phyloP scores from a whole-genome alignment of 2,113 vertebrate genomes.

The Vulpes vulpes region DNA sequence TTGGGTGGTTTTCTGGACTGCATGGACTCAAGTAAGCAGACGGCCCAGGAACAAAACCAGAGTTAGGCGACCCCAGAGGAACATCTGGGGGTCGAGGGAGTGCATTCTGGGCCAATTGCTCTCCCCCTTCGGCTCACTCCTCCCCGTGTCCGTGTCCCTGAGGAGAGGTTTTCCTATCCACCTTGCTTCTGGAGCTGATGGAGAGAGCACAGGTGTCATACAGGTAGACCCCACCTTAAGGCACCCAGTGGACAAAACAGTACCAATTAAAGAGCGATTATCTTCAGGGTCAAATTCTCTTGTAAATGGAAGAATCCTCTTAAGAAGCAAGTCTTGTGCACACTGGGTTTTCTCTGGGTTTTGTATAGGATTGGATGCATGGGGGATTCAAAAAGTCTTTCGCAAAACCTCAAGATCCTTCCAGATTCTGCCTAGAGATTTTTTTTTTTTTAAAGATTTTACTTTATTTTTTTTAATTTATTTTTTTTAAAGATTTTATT shows the following conservation, averaged over 20 bases:
- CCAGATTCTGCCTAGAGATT: slow-evolving; percentile 17
- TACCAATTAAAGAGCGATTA: background rate
- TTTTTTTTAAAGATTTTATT: too few relatives aligned
- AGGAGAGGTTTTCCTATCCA: background rate
- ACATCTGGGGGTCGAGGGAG: background rate
- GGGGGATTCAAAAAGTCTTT: background rate
- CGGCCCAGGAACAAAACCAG: background rate
- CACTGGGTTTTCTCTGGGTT: background rate
- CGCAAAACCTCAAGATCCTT: background rate
- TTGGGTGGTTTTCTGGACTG: background rate
- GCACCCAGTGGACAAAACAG: background rate
- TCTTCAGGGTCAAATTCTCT: background rate
- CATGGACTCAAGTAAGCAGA: background rate
- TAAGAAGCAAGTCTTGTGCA: background rate
- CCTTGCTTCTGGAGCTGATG: background rate
- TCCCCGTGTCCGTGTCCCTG: background rate
- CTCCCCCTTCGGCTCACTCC: background rate
- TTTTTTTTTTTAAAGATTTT: background rate
- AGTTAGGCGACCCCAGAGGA: background rate
- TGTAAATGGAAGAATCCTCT: background rate
- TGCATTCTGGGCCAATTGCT: background rate
- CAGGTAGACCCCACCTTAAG: background rate
- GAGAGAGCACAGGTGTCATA: background rate
- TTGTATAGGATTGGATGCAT: background rate
- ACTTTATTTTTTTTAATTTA: too few relatives aligned